A percentile compares a stretch with the other conserved stretches of the same genome.
phyloP scores from a whole-genome alignment of 2,888 invertebrate genomes.

The Lasioglossum lativentre region DNA sequence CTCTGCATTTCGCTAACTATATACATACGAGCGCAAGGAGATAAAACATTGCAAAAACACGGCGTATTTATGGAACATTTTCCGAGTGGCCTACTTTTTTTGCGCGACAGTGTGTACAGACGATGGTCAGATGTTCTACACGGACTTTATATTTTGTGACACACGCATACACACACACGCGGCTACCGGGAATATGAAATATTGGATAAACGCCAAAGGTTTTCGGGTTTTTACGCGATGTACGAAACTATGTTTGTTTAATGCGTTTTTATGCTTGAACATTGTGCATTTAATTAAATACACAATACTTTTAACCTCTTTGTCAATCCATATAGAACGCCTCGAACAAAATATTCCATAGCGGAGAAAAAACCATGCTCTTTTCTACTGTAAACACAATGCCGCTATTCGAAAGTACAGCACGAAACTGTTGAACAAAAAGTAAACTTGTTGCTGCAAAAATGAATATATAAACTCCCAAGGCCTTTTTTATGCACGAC shows the following conservation, averaged over 20 bases:
- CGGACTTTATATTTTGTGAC: background rate
- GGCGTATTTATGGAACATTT: constrained; percentile 4
- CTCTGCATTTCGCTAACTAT: background rate
- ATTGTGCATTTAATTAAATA: background rate
- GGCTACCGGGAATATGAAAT: background rate
- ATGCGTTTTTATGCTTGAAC: background rate
- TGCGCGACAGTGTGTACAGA: background rate
- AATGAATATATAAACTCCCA: background rate
- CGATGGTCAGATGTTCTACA: background rate
- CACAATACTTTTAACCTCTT: background rate
- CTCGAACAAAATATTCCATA: background rate
- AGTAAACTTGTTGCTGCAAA: background rate
- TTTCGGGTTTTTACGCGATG: background rate
- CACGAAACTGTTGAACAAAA: background rate
- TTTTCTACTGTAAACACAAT: background rate
- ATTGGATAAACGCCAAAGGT: background rate
- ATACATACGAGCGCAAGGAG: background rate
- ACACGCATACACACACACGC: background rate
- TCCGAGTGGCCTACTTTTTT: constrained; percentile 13
- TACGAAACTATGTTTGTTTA: background rate
- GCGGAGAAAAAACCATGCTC: background rate
- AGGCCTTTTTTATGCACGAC: background rate
- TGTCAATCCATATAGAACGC: background rate
- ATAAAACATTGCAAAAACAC: constrained; percentile 5
- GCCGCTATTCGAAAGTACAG: background rate